Base-by-base conservation (phyloP, 2,113 vertebrate genomes). In the Spilogale gracilis region DNA sequence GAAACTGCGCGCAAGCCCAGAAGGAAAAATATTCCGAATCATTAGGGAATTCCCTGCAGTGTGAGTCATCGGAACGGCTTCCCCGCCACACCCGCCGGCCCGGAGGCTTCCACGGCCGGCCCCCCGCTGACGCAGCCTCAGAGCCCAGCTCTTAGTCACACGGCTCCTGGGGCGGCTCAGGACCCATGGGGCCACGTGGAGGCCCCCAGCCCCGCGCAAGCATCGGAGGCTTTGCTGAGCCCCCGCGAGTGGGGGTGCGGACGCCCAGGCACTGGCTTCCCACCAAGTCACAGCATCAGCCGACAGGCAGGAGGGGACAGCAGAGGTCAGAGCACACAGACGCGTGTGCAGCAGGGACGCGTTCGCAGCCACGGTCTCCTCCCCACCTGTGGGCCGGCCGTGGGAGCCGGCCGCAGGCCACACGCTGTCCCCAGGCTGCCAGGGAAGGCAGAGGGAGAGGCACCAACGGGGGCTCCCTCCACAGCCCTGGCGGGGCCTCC, bases 31-130 rank as follows among this genome's bases (percentile, higher is more conserved):
- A 98, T 99, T 99, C 99, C 97, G 94, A 98, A 98, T 99, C 99
- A 99, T 99, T 96, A 99, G 99, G 99, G 99, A 99, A 99, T 99
- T 99, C 99, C 99, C 99, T 99, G 98, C 98, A 97, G 97, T 56
- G 97, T 99, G 99, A 99, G 99, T 99, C 99, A 99, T 98, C 94
- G 93, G 98, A 97, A 98, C 92, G 99, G 99, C 99, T 99, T 99
- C 99, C 99, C 99, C 98, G 97, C 98, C 99, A 98, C 99, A 98
- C 99, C 99, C 99, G 43, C 96, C 86, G 45, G 92, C 96, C 88
- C 32, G 92, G 95, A 98, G 98, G 98, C 95, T 97, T 98, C 98
- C 74, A 78, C 25, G 20, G 45, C 45, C 17, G 32, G 67, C 32
- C 32, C 38, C 16, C 0, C 16, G 14, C 65, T 13, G 10, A 12